Evolutionary conservation across 30 jellyfish, hydroid and myxozoan species (phyloP).

Genomic region (Aurelia sp.): DNA sequence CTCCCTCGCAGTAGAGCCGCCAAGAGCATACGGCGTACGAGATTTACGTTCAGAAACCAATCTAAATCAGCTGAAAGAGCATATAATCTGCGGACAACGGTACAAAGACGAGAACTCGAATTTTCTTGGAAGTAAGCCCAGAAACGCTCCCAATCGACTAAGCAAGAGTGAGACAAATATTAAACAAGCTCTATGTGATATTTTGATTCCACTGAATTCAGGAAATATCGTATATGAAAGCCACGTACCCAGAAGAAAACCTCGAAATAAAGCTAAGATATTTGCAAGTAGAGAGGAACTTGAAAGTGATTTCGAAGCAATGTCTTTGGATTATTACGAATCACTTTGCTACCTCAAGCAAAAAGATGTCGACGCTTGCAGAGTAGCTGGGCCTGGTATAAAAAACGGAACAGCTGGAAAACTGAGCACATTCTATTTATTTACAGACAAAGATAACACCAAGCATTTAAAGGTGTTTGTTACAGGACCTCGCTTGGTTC

Average conservation of each 20-base stretch:
- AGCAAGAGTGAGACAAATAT: slow-evolving; percentile 33
- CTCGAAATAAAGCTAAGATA: slow-evolving; percentile 24
- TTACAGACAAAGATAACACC: slow-evolving; percentile 59
- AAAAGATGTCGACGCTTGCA: slow-evolving; percentile 57
- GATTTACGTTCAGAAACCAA: slow-evolving; percentile 64
- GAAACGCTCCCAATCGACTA: neutral
- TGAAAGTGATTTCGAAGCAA: slow-evolving; percentile 37
- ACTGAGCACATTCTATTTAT: slow-evolving; percentile 46
- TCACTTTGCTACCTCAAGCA: slow-evolving; percentile 43
- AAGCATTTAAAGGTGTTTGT: slow-evolving; percentile 33
- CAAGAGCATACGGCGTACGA: slow-evolving; percentile 44
- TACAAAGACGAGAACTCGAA: slow-evolving; percentile 31
- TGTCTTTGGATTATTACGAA: slow-evolving; percentile 47
- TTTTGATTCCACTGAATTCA: slow-evolving; percentile 41
- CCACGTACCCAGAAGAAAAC: slow-evolving; percentile 5
- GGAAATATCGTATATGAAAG: slow-evolving; percentile 26
- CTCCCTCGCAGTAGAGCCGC: slow-evolving; percentile 45
- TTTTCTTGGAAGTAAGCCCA: neutral
- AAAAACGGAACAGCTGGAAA: slow-evolving; percentile 62
- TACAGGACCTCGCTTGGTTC: slow-evolving; percentile 61
- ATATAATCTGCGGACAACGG: slow-evolving; percentile 45
- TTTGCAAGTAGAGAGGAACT: slow-evolving; percentile 57
- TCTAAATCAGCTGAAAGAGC: slow-evolving; percentile 47
- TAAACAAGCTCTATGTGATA: slow-evolving; percentile 22
- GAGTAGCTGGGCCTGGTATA: slow-evolving; percentile 68